Percentiles rank a stretch among this genome's conserved stretches.
phyloP scores from a whole-genome alignment of 2,113 vertebrate genomes.

The Urocolius indicus region DNA sequence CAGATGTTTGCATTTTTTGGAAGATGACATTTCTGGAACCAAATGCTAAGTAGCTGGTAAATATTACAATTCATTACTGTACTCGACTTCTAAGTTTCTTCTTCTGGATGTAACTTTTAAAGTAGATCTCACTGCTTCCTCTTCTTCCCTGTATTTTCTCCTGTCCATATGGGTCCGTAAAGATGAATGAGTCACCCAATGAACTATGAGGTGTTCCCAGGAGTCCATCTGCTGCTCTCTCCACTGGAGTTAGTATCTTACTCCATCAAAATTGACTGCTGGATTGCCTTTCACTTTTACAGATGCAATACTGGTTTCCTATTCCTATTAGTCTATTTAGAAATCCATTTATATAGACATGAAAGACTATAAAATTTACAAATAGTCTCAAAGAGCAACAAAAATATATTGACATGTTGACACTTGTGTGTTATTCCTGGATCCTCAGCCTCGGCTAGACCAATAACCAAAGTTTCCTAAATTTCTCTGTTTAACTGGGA shows the following conservation, averaged over 20 bases:
- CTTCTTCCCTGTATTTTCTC: background rate
- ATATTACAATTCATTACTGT: conserved; percentile 64
- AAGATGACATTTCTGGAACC: conserved; percentile 72
- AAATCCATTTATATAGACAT: background rate
- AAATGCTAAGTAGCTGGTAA: conserved; percentile 72
- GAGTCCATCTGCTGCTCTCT: background rate
- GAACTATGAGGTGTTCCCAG: no score
- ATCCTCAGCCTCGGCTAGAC: background rate
- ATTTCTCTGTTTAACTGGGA: background rate
- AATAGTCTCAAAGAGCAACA: background rate
- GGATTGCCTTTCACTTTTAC: background rate
- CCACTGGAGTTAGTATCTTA: fast-evolving
- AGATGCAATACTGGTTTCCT: background rate
- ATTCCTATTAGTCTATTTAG: background rate
- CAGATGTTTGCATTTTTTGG: conserved; percentile 70
- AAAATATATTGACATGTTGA: background rate
- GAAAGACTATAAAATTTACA: background rate
- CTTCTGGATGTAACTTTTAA: conserved; percentile 20
- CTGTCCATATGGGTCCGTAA: background rate
- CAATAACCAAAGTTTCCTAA: background rate
- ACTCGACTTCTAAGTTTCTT: conserved; percentile 36
- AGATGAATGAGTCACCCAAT: background rate
- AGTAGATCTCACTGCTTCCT: background rate
- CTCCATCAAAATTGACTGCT: background rate
- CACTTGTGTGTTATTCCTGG: background rate